A percentile compares a stretch with the other conserved stretches of the same genome.
These are phyloP conservation scores for Drosophila phalerata DNA, from an alignment of 2,888 invertebrate species.

Conservation along the genomic window DNA sequence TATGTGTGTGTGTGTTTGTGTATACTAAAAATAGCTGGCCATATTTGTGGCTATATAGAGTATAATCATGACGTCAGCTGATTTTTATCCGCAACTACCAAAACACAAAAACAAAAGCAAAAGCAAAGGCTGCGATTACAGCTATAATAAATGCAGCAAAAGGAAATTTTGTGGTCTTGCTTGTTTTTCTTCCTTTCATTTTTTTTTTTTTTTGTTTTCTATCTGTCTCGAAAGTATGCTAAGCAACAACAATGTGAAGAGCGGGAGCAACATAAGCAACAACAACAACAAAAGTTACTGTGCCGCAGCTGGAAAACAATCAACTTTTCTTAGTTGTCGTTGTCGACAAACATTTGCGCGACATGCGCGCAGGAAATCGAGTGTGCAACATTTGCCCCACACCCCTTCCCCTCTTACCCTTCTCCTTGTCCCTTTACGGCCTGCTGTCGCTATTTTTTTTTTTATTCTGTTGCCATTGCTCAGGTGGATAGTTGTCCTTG, in stretches of 20 bases:
- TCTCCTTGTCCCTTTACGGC: background rate
- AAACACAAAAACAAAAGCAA: constrained; percentile 28
- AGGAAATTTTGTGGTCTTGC: constrained; percentile 35
- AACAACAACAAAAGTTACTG: constrained; percentile 7
- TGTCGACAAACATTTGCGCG: constrained; percentile 69
- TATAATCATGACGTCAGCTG: constrained; percentile 72
- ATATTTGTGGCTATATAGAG: constrained; percentile 39
- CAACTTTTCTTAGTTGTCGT: constrained; percentile 60
- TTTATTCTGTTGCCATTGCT: constrained; percentile 23
- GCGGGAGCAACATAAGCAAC: constrained; percentile 2
- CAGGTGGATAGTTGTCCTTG: constrained; percentile 67
- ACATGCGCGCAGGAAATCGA: constrained; percentile 79
- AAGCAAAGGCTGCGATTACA: constrained; percentile 42
- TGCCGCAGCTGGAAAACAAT: constrained; percentile 61
- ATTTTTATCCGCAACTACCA: constrained; percentile 56
- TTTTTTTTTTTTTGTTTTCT: constrained; percentile 17
- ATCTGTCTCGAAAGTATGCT: constrained; percentile 47
- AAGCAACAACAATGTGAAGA: constrained; percentile 28
- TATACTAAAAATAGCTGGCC: constrained; percentile 60
- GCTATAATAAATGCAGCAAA: constrained; percentile 57
- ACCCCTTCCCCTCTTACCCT: no score
- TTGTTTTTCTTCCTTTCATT: constrained; percentile 6
- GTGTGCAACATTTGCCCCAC: constrained; percentile 68
- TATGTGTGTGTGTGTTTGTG: constrained; percentile 23
- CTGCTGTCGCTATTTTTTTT: constrained; percentile 20